Percentiles rank a stretch among this genome's conserved stretches.
Conservation (phyloP, 1,140 invertebrate genomes). For the Ruditapes philippinarum region DNA sequence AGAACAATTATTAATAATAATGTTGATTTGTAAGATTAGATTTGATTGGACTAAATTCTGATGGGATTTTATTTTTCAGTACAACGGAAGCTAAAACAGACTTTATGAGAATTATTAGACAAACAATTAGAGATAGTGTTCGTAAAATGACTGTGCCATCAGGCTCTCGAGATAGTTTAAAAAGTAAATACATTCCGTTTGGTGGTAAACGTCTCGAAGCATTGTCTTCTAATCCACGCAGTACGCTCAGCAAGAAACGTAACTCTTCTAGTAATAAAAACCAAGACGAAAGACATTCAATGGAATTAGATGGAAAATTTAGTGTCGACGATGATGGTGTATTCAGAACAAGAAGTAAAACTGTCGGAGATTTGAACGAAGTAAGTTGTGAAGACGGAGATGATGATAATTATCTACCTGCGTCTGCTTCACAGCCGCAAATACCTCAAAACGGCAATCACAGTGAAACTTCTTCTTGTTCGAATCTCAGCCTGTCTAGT, state of each 20-base stretch:
- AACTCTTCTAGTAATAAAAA: conserved; percentile 68
- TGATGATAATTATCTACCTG: conserved; percentile 90
- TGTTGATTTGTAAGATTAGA: too few species aligned
- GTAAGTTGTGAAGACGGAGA: conserved; percentile 95
- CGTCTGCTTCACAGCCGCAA: conserved; percentile 85
- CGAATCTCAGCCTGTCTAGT: conserved; percentile 93
- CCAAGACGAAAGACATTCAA: conserved; percentile 93
- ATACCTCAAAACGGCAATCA: conserved; percentile 84
- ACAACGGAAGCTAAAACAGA: conserved; percentile 98
- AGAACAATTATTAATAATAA: too few species aligned
- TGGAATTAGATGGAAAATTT: conserved; percentile 92
- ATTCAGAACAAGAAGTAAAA: conserved; percentile 95
- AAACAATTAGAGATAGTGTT: conserved; percentile 95
- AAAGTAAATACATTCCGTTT: conserved; percentile 76
- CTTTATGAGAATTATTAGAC: conserved; percentile 97
- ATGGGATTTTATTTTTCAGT: conserved; percentile 89
- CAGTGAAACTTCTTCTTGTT: conserved; percentile 92
- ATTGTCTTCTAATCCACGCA: conserved; percentile 73
- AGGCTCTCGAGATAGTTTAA: conserved; percentile 47
- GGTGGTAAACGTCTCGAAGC: conserved; percentile 74
- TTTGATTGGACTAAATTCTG: too few species aligned
- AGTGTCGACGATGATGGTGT: conserved; percentile 87
- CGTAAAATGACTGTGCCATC: conserved; percentile 81
- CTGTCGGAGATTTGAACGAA: conserved; percentile 91
- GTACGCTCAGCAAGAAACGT: conserved; percentile 90